Percentiles rank a stretch among this genome's conserved stretches.
Evolutionary conservation across 2,888 invertebrate genomes (phyloP).

Genomic region (Tuta absoluta): DNA sequence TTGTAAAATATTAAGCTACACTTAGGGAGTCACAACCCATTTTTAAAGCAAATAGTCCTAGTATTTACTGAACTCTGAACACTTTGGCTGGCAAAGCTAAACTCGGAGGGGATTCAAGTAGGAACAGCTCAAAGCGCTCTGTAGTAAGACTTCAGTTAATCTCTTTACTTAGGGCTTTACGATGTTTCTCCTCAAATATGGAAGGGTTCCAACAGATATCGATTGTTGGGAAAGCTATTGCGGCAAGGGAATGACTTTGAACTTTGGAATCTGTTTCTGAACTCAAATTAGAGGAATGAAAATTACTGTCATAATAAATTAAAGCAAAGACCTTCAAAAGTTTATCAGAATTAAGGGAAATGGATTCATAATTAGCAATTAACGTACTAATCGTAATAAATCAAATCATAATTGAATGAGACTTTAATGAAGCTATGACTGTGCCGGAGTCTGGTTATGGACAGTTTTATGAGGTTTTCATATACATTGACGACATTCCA

Average conservation of each 20-base stretch:
- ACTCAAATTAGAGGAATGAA: neutral
- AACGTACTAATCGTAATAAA: no score
- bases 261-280: neutral
- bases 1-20: neutral
- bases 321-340: no score
- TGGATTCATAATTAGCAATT: no score
- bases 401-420: no score
- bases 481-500: no score
- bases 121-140: neutral
- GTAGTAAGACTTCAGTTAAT: slow-evolving; percentile 10
- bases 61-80: slow-evolving; percentile 7
- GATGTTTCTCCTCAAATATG: neutral
- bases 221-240: slow-evolving; percentile 4
- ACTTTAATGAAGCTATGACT: no score
- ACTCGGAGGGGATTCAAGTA: slow-evolving; percentile 5
- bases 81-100: neutral
- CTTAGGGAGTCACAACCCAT: neutral
- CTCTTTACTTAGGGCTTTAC: slow-evolving; percentile 3
- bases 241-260: neutral
- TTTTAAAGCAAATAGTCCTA: slow-evolving; percentile 1
- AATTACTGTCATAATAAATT: no score
- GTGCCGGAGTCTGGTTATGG: neutral
- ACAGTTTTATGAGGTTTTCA: no score
- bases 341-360: no score
- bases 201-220: slow-evolving; percentile 3